Evolutionary conservation across 2,888 invertebrate species (phyloP).

Genomic region (Philereme vetulata): DNA sequence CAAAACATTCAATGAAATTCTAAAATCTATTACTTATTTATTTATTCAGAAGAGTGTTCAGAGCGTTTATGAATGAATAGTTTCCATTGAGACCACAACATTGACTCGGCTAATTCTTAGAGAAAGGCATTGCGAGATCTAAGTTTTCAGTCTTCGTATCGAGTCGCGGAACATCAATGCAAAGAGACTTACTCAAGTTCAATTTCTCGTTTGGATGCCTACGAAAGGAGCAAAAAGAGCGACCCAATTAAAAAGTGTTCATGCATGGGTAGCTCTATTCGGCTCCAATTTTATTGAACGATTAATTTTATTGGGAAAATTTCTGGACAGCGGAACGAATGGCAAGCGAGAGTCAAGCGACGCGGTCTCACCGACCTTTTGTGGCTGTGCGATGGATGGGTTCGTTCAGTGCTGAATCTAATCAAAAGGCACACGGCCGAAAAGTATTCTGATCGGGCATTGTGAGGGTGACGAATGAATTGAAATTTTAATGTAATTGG

Average conservation of each 20-base stretch:
- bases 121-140: constrained; percentile 27
- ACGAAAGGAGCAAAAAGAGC: constrained; percentile 72
- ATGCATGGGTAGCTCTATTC: constrained; percentile 79
- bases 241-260: constrained; percentile 82
- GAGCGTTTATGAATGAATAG: constrained; percentile 38
- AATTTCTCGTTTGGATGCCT: constrained; percentile 69
- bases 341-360: constrained; percentile 65
- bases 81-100: constrained; percentile 32
- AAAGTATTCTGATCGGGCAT: constrained; percentile 53
- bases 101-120: constrained; percentile 37
- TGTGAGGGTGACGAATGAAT: constrained; percentile 65
- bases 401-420: constrained; percentile 67
- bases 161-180: constrained; percentile 29
- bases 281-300: constrained; percentile 79
- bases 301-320: constrained; percentile 83
- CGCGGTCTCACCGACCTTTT: constrained; percentile 68
- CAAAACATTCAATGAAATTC: constrained; percentile 27
- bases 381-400: constrained; percentile 71
- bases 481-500: constrained; percentile 72
- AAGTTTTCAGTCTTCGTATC: constrained; percentile 32
- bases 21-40: constrained; percentile 1
- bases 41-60: constrained; percentile 8
- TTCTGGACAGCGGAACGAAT: constrained; percentile 81
- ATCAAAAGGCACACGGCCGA: constrained; percentile 66
- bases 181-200: constrained; percentile 63